Base-by-base conservation (phyloP, 2,797 vertebrate genomes). In the Telmatherina bonti region DNA sequence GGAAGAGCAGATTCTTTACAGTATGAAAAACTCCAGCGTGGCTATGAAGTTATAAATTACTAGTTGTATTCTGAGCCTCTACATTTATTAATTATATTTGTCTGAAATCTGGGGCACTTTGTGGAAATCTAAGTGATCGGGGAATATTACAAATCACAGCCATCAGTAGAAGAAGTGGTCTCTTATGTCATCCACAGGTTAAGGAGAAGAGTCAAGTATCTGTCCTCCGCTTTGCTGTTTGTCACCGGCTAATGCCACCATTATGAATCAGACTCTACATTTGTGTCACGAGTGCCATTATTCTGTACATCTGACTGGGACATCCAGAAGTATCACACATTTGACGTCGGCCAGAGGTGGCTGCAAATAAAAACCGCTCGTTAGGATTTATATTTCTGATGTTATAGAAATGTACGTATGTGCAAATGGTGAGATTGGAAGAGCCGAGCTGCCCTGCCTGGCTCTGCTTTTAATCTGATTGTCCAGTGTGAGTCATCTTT, bases 401-500 rank as follows among this genome's bases (percentile, higher is more conserved):
- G 72, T 55, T 67, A 20, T 20, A 53, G 67, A 81, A 81, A 82
- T 47, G 45, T n/a, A 2, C n/a, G 78, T 65, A 63, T 57, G 70
- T 20, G 59, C 67, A 67, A 45, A 68, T 31, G 69, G 68, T 53
- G 74, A 62, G 74, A 72, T 47, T 22, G 10, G 73, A 54, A 55
- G 69, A 76, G 61, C 31, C 16, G 31, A 71, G 71, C 22, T 0
- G 58, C 59, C 61, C 26, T 6, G 41, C 60, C 57, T 54, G 56
- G 53, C 60, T 68, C 60, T 36, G 83, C 68, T 84, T 85, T 85
- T 85, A 88, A 89, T 78, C 75, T 22, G 35, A 86, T 83, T 73
- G 83, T 88, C 85, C 81, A 15, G 41, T 3, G 57, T 82, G 86
- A 87, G 66, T 89, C 85, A 84, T 89, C 78, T 69, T 80, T 81